phyloP scores from a whole-genome alignment of 2,797 vertebrate species.

The Champsocephalus esox region DNA sequence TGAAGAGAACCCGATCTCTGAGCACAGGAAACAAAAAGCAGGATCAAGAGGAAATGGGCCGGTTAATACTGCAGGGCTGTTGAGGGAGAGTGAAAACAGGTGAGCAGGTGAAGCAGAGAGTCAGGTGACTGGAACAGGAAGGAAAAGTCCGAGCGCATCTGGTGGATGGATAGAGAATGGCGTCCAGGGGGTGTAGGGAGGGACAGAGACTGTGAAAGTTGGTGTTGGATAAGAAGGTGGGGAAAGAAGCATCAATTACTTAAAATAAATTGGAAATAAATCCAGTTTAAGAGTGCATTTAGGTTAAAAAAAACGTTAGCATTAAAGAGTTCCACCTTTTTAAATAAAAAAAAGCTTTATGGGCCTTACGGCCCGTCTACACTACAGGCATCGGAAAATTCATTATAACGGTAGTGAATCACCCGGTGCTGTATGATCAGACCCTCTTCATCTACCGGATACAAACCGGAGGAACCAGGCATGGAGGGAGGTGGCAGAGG shows the following conservation, averaged over 20 bases:
- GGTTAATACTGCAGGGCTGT: not conserved
- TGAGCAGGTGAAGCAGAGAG: not conserved
- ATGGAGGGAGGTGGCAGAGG: too few relatives aligned
- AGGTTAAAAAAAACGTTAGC: not conserved
- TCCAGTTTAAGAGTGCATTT: too few relatives aligned
- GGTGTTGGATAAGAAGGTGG: too few relatives aligned
- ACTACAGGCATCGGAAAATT: too few relatives aligned
- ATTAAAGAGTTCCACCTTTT: not conserved
- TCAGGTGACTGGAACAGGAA: not conserved
- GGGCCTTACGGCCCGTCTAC: not conserved
- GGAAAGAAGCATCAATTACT: too few relatives aligned
- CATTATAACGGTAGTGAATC: too few relatives aligned
- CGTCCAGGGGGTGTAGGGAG: not conserved
- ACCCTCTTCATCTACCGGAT: too few relatives aligned
- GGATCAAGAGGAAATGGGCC: not conserved
- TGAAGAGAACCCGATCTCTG: not conserved
- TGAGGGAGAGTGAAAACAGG: not conserved
- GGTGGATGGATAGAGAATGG: not conserved
- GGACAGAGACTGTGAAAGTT: not conserved
- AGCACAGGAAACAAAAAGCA: not conserved
- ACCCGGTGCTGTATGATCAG: too few relatives aligned
- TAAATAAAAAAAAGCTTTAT: not conserved
- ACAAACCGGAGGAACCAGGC: too few relatives aligned
- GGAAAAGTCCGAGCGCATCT: not conserved
- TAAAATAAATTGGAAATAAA: too few relatives aligned